These are phyloP conservation scores for Microcebus griseorufus DNA, from an alignment of 2,113 vertebrate species.

Conservation along the genomic window DNA sequence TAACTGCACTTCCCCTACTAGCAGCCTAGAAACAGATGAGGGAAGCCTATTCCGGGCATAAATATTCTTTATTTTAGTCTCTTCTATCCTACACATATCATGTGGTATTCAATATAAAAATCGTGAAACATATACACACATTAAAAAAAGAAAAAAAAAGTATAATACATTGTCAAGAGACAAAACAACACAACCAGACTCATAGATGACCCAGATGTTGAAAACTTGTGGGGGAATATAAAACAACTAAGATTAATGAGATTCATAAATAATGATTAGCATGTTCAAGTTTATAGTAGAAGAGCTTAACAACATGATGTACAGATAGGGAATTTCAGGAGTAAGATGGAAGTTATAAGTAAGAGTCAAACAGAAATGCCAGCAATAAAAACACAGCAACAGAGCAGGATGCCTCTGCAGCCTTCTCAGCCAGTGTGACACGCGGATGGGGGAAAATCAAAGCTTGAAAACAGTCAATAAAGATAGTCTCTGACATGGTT, in stretches of 20 bases:
- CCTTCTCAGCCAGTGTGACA: not conserved
- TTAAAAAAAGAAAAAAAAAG: not conserved
- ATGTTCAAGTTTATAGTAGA: not conserved
- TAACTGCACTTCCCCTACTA: not conserved
- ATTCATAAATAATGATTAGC: not conserved
- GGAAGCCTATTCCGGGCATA: not conserved
- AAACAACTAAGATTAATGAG: not conserved
- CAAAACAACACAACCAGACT: not conserved
- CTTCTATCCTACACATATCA: not conserved
- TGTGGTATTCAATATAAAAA: not conserved
- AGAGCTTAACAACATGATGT: not conserved
- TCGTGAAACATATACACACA: not conserved
- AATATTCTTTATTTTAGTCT: not conserved
- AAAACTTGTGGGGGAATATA: not conserved
- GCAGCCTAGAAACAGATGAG: not conserved
- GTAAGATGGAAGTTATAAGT: not conserved
- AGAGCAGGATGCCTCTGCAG: not conserved
- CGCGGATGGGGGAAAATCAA: not conserved
- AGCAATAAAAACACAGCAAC: not conserved
- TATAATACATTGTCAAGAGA: not conserved
- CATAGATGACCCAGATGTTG: not conserved
- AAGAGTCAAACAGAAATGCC: not conserved
- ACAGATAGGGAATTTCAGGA: not conserved
- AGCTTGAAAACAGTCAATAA: not conserved
- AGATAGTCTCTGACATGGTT: not conserved